Evolutionary conservation across 2,797 vertebrate species (phyloP).

Genomic region (Pelodytes ibericus): DNA sequence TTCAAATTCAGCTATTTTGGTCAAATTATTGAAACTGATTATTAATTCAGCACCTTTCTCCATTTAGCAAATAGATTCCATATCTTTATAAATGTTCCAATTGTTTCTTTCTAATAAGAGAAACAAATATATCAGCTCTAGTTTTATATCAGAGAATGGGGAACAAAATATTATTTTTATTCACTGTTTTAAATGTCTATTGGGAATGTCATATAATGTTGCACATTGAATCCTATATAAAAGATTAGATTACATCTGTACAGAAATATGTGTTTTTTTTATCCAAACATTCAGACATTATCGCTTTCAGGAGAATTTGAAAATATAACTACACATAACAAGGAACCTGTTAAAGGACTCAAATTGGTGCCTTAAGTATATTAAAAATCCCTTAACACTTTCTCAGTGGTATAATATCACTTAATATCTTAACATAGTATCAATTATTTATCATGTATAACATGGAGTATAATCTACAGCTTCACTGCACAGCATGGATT

Average conservation of each 20-base stretch:
- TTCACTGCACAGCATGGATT: slow-evolving; percentile 27
- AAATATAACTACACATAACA: slow-evolving; percentile 9
- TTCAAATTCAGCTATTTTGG: no score
- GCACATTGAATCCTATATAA: neutral
- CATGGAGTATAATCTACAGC: slow-evolving; percentile 20
- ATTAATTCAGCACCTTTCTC: no score
- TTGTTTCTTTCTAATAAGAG: no score
- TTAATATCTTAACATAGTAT: slow-evolving; percentile 41
- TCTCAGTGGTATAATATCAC: slow-evolving; percentile 31
- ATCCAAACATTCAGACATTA: slow-evolving; percentile 5
- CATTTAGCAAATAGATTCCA: no score
- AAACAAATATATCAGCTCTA: no score
- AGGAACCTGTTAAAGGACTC: neutral
- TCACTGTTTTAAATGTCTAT: neutral
- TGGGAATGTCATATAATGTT: neutral
- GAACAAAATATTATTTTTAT: neutral
- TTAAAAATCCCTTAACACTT: slow-evolving; percentile 14
- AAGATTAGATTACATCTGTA: neutral
- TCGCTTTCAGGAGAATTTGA: slow-evolving; percentile 21
- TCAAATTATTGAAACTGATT: no score
- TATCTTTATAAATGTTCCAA: no score
- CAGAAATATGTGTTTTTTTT: neutral
- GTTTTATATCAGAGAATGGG: no score
- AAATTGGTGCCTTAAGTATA: neutral
- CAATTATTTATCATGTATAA: slow-evolving; percentile 39